A percentile compares a stretch with the other conserved stretches of the same genome.
Conservation (phyloP, 2,113 vertebrate species). For the Ramphastos sulfuratus region DNA sequence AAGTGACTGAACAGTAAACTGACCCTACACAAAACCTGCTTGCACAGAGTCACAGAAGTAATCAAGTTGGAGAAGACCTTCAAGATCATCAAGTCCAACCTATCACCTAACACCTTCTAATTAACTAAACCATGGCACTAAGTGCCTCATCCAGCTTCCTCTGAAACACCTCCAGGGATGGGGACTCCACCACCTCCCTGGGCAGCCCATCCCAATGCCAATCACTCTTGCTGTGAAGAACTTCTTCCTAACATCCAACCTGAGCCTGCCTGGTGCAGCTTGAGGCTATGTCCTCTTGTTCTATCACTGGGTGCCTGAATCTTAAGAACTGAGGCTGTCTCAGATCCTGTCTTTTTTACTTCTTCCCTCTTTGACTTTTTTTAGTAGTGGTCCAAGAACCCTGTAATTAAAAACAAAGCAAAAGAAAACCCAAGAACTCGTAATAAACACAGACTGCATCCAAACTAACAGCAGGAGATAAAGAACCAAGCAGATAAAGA, state of each 20-base stretch:
- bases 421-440: neutral
- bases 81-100: too few species aligned
- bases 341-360: neutral
- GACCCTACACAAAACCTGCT: neutral
- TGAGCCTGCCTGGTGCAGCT: too few species aligned
- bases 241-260: too few species aligned
- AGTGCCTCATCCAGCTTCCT: too few species aligned
- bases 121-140: too few species aligned
- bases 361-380: neutral
- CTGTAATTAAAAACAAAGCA: neutral
- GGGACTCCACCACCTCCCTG: too few species aligned
- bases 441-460: neutral
- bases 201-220: too few species aligned
- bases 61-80: too few species aligned
- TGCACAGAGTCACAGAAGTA: neutral
- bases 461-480: neutral
- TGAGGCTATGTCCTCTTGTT: too few species aligned
- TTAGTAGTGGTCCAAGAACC: neutral
- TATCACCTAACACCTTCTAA: too few species aligned
- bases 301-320: neutral
- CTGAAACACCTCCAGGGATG: too few species aligned
- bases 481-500: neutral
- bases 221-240: too few species aligned
- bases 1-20: neutral
- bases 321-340: neutral